Base-by-base conservation (phyloP, 2,113 vertebrate species). In the Bungarus multicinctus region DNA sequence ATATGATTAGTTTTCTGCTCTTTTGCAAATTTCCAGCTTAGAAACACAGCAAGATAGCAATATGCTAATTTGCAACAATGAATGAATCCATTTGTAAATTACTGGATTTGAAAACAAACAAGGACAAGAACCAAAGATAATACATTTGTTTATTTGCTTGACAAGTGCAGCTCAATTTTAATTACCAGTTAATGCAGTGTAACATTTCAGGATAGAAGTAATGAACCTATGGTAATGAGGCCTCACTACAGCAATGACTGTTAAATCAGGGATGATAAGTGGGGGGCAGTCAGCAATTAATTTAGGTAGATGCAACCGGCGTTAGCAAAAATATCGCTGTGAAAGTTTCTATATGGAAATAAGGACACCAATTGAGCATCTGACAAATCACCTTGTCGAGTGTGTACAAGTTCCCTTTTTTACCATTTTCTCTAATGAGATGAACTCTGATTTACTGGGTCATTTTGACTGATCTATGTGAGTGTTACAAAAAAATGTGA, bases 121-220 rank as follows among this genome's bases (percentile, higher is more conserved):
- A 88, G 92, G 93, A 96, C 90, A 96, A 95, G 91, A 96, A 91
- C 94, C 58, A 90, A 16, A 89, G 93, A 94, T 43, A 85, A 91
- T 86, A 69, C 45, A 89, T 91, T 89, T 94, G 94, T 96, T 94
- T 85, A 96, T 95, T 94, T 95, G 94, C 96, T 55, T 95, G 90
- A 95, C 94, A 94, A 81, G 92, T 57, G 88, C 95, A 94, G 95
- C 95, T 95, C 95, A 94, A 96, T 96, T 96, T 96, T 96, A 96
- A 96, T 96, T 95, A 94, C 94, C 94, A 96, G 93, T 94, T 95
- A 96, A 95, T 96, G 94, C 91, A 64, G 92, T 94, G 87, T 93
- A 96, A 94, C 90, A 93, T 95, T 95, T 96, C 93, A 93, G 89
- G 92, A 87, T 94, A 94, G 50, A 95, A 93, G 94, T 96, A 94